phyloP scores from a whole-genome alignment of 2,888 invertebrate genomes.

The Rotaria magnacalcarata region DNA sequence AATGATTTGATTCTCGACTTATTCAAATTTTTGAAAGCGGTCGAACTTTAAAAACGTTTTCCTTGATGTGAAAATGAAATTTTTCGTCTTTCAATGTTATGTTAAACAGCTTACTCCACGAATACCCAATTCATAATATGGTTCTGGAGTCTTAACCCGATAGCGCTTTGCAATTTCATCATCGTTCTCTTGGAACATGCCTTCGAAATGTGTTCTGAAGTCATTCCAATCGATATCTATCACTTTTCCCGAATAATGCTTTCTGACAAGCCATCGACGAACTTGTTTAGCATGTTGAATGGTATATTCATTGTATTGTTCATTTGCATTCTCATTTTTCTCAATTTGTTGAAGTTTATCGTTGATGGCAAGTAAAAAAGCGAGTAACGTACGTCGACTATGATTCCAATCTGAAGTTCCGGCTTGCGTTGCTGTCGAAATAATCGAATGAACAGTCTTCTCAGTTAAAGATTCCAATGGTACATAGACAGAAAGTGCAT shows the following conservation, averaged over 20 bases:
- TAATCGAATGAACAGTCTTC: background rate
- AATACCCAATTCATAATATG: background rate
- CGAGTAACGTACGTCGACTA: background rate
- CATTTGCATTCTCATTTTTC: background rate
- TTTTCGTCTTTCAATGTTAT: background rate
- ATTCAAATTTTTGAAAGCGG: too few species aligned
- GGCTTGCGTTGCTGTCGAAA: background rate
- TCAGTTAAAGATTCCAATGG: slow-evolving; percentile 14
- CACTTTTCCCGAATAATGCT: background rate
- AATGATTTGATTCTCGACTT: too few species aligned
- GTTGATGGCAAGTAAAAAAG: background rate
- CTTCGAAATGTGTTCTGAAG: background rate
- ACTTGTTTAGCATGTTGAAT: background rate
- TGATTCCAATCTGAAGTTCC: background rate
- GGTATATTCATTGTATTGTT: background rate
- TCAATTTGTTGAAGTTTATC: background rate
- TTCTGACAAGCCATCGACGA: background rate
- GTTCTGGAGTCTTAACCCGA: background rate
- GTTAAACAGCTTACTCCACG: background rate
- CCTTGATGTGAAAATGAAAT: too few species aligned
- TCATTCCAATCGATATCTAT: background rate
- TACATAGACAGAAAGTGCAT: background rate
- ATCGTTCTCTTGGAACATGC: background rate
- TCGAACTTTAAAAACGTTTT: too few species aligned
- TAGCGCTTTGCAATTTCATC: background rate